Evolutionary conservation across 1,140 invertebrate genomes (phyloP).

Genomic region (Drosophila suzukii): DNA sequence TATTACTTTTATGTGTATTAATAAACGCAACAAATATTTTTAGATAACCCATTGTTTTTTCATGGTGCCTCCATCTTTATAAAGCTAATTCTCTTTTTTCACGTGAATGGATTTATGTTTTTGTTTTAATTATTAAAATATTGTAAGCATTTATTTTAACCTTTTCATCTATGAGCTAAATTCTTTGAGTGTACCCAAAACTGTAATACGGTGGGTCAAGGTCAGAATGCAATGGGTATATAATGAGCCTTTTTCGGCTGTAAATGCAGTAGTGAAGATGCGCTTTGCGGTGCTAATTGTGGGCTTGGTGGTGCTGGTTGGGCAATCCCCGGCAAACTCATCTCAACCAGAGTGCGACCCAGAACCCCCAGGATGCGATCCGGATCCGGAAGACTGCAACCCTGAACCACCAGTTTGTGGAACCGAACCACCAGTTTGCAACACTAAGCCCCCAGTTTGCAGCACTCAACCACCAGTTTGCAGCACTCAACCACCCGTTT

Average conservation of each 20-base stretch:
- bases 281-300: neutral
- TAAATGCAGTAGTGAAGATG: slow-evolving; percentile 4
- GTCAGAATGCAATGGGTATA: slow-evolving; percentile 1
- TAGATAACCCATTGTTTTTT: too few relatives aligned
- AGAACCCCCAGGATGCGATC: neutral
- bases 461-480: neutral
- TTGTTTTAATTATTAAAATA: too few relatives aligned
- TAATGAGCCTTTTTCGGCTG: neutral
- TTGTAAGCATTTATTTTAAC: too few relatives aligned
- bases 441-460: too few relatives aligned
- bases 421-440: neutral
- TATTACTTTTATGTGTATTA: neutral
- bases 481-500: neutral
- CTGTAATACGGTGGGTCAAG: neutral
- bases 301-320: neutral
- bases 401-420: neutral
- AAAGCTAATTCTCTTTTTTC: too few relatives aligned
- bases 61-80: too few relatives aligned
- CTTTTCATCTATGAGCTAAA: neutral
- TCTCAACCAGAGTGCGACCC: neutral
- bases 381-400: neutral
- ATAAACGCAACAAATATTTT: neutral
- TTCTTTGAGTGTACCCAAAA: slow-evolving; percentile 1
- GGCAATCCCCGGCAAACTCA: neutral
- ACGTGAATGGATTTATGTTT: too few relatives aligned